Conservation (phyloP, 2,888 invertebrate genomes). For the Eurytoma californica region DNA sequence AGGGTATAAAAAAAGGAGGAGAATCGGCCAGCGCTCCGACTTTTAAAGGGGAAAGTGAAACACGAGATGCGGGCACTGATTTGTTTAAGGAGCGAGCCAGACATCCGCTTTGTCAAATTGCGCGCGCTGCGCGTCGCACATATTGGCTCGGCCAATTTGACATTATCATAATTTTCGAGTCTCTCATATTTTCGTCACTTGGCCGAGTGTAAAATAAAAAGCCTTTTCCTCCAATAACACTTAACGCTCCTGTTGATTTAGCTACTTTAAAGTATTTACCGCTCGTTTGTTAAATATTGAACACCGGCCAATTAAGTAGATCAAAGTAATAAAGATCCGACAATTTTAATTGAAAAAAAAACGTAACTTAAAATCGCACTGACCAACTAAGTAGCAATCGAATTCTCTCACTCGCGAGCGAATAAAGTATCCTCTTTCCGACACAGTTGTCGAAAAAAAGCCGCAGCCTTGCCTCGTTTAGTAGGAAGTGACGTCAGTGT, state of each 20-base stretch:
- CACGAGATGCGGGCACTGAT: slow-evolving; percentile 74
- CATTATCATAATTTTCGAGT: slow-evolving; percentile 51
- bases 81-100: slow-evolving; percentile 72
- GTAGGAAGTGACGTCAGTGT: slow-evolving; percentile 71
- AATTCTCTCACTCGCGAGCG: background rate
- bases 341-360: too few relatives aligned
- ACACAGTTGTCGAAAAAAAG: background rate
- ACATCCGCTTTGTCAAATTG: slow-evolving; percentile 74
- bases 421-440: background rate
- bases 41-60: slow-evolving; percentile 63
- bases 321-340: too few relatives aligned
- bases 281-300: too few relatives aligned
- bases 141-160: slow-evolving; percentile 46
- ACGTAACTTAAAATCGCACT: background rate
- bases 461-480: slow-evolving; percentile 59
- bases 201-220: slow-evolving; percentile 26
- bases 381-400: background rate
- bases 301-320: too few relatives aligned
- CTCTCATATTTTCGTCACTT: slow-evolving; percentile 51
- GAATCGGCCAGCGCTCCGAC: slow-evolving; percentile 9
- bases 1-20: background rate
- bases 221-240: slow-evolving; percentile 6
- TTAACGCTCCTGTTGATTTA: background rate
- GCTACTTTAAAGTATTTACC: too few relatives aligned
- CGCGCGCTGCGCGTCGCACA: slow-evolving; percentile 55